Conservation (phyloP, 2,113 vertebrate species). For the Indri indri region DNA sequence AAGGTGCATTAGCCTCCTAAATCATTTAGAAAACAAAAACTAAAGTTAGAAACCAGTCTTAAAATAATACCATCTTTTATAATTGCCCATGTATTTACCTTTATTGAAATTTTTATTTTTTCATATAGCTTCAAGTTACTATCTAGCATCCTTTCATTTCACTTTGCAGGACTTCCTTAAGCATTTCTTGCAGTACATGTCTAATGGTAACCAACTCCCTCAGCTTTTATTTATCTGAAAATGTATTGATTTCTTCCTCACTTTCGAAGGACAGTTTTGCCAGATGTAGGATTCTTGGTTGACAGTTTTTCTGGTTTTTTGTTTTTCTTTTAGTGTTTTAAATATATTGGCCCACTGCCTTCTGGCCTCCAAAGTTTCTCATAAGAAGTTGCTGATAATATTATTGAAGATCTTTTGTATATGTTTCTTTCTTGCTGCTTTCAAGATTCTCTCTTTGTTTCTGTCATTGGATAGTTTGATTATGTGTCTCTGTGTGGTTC, state of each 20-base stretch:
- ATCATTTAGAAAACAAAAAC: background rate
- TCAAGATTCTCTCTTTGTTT: background rate
- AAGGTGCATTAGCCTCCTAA: background rate
- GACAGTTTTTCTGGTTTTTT: background rate
- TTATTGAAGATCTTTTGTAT: background rate
- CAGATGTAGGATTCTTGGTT: background rate
- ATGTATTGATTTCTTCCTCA: background rate
- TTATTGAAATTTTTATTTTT: background rate
- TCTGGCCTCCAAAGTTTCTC: background rate
- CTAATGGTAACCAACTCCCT: background rate
- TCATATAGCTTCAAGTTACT: background rate
- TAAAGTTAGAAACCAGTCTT: background rate
- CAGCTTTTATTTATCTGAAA: background rate
- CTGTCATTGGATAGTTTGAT: background rate
- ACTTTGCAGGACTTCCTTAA: background rate
- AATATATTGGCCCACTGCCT: background rate
- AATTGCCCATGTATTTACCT: background rate
- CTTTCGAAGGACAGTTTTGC: background rate
- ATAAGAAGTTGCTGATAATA: background rate
- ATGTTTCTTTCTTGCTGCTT: background rate
- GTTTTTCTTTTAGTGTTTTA: background rate
- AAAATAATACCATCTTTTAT: background rate
- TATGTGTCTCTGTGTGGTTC: background rate
- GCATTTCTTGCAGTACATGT: background rate
- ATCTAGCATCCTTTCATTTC: background rate